Evolutionary conservation across 2,797 vertebrate species (phyloP), one percentile per base, ranked within the genome.

Genomic region (Oreochromis mossambicus): DNA sequence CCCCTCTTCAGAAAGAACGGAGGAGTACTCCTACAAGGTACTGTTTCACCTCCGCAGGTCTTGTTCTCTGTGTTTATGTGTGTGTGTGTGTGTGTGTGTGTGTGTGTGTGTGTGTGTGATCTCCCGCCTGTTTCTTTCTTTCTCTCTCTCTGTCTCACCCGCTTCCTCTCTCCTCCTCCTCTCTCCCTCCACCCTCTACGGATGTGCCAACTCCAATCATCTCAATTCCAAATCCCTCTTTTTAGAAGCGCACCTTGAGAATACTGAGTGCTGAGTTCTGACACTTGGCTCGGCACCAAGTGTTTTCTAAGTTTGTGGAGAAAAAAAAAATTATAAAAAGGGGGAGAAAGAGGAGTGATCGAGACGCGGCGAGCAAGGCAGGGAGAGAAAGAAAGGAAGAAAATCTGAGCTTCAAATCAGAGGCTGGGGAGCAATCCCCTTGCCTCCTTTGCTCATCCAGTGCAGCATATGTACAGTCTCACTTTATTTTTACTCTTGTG

Each of bases 1-100:
- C 97, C 97, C 95, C 98, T 99, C 94, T 98, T 98, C 97, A 98
- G 98, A 96, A 99, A 98, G 96, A 99, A 98, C 19, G 95, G 96
- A 95, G 96, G 95, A 95, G 97, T 98, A 85, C 96, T 99, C 91
- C 97, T 99, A 43, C 98, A 98, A 98, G 98, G 98, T 98, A 98
- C 84, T 14, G 80, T 85, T 68, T 88, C 79, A 85, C 88, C 89
- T 91, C 81, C 17, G 17, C 63, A 78, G 83, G 81, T 68, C 84
- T 85, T 77, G 51, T 83, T 79, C 81, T 86, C 10, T 55, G 11
- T 43, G 61, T 21, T 84, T 13, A 7, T 73, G 21, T 46, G 81
- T 79, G 36, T 61, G 46, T 80, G 29, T 75, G 46, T 81, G n/a
- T n/a, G n/a, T n/a, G n/a, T n/a, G 48, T 51, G 10, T 36, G 58